phyloP scores from a whole-genome alignment of 1,140 invertebrate genomes.

The Heliconius hermathena region DNA sequence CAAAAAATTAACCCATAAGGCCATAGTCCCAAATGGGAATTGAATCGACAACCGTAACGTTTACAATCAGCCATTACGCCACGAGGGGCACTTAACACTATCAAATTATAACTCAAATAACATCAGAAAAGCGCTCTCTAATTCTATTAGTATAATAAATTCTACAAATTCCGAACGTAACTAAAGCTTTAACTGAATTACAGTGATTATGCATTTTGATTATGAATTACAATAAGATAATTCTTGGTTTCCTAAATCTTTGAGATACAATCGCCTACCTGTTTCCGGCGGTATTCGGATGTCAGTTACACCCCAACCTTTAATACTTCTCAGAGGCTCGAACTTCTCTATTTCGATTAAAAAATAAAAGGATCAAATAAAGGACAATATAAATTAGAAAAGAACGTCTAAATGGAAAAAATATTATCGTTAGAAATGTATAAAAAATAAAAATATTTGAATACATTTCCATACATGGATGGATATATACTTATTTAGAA shows the following conservation, averaged over 20 bases:
- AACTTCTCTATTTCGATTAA: background rate
- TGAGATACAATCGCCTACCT: constrained; percentile 15
- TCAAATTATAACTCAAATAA: background rate
- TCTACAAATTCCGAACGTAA: background rate
- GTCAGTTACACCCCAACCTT: background rate
- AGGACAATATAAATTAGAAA: background rate
- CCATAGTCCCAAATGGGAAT: no score
- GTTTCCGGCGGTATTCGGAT: background rate
- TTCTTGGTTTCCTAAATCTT: background rate
- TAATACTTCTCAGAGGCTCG: background rate
- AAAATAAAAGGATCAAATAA: background rate
- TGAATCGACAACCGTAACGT: no score
- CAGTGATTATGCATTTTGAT: no score
- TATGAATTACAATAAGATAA: background rate
- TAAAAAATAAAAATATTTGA: background rate
- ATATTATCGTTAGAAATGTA: background rate
- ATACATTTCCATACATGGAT: no score
- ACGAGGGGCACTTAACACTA: background rate
- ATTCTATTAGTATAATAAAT: background rate
- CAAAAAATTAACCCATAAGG: no score
- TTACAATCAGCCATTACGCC: no score
- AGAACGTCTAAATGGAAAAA: background rate
- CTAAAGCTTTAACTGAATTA: background rate
- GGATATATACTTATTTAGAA: no score
- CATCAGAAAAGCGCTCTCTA: background rate